Percentiles rank a stretch among this genome's conserved stretches.
These are phyloP conservation scores for Papilio elwesi DNA, from an alignment of 2,888 invertebrate genomes.

Conservation along the genomic window DNA sequence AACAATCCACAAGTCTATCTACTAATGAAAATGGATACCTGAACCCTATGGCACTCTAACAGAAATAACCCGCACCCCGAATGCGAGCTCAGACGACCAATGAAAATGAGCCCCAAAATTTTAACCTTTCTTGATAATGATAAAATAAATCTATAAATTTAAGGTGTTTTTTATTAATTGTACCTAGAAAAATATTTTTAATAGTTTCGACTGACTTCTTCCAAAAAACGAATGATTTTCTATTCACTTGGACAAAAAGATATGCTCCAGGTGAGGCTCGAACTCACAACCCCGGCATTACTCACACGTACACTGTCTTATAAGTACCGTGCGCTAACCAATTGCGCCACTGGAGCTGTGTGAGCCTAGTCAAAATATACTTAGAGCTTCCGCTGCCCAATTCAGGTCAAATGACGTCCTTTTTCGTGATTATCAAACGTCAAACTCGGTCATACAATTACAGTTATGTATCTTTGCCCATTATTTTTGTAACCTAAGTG, in stretches of 20 bases:
- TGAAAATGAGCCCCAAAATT: too few relatives aligned
- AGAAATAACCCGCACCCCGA: too few relatives aligned
- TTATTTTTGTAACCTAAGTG: slow-evolving; percentile 17
- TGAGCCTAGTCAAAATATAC: slow-evolving; percentile 55
- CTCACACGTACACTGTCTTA: slow-evolving; percentile 97
- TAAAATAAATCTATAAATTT: too few relatives aligned
- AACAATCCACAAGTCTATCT: too few relatives aligned
- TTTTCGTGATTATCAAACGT: slow-evolving; percentile 57
- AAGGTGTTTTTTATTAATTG: too few relatives aligned
- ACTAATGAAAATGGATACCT: too few relatives aligned
- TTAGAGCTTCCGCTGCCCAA: slow-evolving; percentile 49
- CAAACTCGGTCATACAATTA: slow-evolving; percentile 25
- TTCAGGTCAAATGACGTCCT: slow-evolving; percentile 66
- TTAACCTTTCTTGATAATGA: too few relatives aligned
- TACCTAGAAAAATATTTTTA: too few relatives aligned
- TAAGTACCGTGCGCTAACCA: slow-evolving; percentile 99
- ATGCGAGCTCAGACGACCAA: too few relatives aligned
- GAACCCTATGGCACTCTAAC: too few relatives aligned
- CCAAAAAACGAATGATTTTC: too few relatives aligned
- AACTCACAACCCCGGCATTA: slow-evolving; percentile 99
- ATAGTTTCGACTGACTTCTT: too few relatives aligned
- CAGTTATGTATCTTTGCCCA: slow-evolving; percentile 10
- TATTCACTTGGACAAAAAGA: slow-evolving; percentile 60
- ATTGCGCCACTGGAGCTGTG: slow-evolving; percentile 99
- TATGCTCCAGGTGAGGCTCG: slow-evolving; percentile 99